Evolutionary conservation across 1,140 invertebrate species (phyloP).

Genomic region (Sminthurinus signatus): DNA sequence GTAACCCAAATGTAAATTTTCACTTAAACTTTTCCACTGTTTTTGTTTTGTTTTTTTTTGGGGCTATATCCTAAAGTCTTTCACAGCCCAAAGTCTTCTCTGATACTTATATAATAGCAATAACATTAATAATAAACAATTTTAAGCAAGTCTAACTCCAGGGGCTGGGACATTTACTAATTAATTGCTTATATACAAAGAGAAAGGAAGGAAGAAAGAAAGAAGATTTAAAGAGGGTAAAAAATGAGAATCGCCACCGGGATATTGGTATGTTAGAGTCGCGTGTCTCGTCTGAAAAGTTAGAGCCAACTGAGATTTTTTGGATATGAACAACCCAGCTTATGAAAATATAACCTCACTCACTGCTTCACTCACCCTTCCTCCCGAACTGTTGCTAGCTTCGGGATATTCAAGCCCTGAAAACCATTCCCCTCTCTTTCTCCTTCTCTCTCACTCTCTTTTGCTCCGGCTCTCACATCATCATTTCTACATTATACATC

Average conservation of each 20-base stretch:
- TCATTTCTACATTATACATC: too few relatives aligned
- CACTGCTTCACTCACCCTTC: constrained; percentile 10
- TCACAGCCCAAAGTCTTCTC: not conserved
- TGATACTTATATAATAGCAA: not conserved
- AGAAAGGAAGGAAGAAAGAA: not conserved
- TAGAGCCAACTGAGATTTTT: constrained; percentile 31
- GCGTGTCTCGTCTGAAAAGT: constrained; percentile 32
- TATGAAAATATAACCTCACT: constrained; percentile 12
- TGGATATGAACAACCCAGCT: constrained; percentile 26
- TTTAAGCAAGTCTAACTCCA: not conserved
- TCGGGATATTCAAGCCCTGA: constrained; percentile 35
- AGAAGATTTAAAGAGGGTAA: not conserved
- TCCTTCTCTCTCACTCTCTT: too few relatives aligned
- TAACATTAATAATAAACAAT: constrained; percentile 9
- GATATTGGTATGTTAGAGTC: constrained; percentile 7
- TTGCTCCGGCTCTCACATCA: too few relatives aligned
- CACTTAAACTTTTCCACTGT: too few relatives aligned
- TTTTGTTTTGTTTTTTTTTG: too few relatives aligned
- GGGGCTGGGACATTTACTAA: constrained; percentile 7
- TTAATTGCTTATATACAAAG: constrained; percentile 5
- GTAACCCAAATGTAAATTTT: too few relatives aligned
- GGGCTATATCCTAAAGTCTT: too few relatives aligned
- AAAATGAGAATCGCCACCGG: not conserved
- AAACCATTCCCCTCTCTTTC: constrained; percentile 31
- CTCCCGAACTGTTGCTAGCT: constrained; percentile 39